Evolutionary conservation across 1,140 invertebrate genomes (phyloP), one percentile per base, ranked within the genome.

Genomic region (Lepidurus packardi): DNA sequence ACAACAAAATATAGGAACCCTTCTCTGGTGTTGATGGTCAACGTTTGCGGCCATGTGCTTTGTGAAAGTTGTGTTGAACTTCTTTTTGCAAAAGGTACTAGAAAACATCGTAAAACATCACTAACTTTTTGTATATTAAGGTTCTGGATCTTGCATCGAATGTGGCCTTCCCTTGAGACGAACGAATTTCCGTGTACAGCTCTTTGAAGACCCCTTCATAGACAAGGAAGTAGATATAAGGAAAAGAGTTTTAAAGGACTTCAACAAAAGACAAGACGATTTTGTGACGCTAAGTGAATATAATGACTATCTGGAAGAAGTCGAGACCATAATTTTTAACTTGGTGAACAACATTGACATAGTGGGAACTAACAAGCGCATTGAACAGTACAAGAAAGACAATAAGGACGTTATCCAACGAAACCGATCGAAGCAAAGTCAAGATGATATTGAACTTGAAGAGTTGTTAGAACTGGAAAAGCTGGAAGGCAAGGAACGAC

Each of bases 1-100:
- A 98, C 97, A 42, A 98, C 95, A 74, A 98, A 98, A 88, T 99
- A 98, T 84, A 90, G 96, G 86, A 99, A 99, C 88, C 97, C 97
- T 42, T 95, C 93, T 0, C 85, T 99, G 45, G 97, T 98, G 85
- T 89, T 99, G 86, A 93, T 98, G 93, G 97, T 99, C 76, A 99
- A 99, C 86, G 90, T 97, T 75, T 99, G 98, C 87, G 98, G 97
- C 7, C 98, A 99, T 87, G 92, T 94, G 21, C 87, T 99, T 81
- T 99, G 98, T 87, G 97, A 98, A 85, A 97, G 91, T 84, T 98
- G 97, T 88, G 95, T 99, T 13, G 96, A 98, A 85, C 87, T 97
- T 77, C 85, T 98, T 25, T 99, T 98, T 87, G 88, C 97, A 24
- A 95, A 95, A 92, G 96, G 91, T 96, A 87, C 83, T 43, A 0